Evolutionary conservation across 2,888 invertebrate genomes (phyloP), one percentile per base, ranked within the genome.

Genomic region (Erebia epiphron): DNA sequence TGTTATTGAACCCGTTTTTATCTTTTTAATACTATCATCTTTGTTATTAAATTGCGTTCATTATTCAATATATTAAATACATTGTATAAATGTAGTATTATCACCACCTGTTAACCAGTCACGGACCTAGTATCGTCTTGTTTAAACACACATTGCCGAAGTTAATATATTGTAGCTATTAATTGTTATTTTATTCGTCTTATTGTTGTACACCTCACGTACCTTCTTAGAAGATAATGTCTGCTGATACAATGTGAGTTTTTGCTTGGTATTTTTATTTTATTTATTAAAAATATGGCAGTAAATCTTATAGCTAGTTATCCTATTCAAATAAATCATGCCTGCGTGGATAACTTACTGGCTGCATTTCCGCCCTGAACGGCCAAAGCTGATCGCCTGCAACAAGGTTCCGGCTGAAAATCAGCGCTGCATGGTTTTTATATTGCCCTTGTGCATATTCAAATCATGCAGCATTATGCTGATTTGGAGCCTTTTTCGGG

Each of bases 91-190:
- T 65, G 71, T 68, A 58, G 11, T 65, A 63, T 71, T 67, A 71
- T 73, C 71, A 50, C 69, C 73, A 73, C 69, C 71, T 73, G 73
- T 61, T 50, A 52, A 49, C 68, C 69, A 69, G 67, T 71, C 68
- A 60, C n/a, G 69, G 56, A 65, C 54, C 18, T 18, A 54, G 18
- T 18, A 56, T 52, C 50, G 64, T 68, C 67, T 69, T 67, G 63
- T 67, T 57, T 62, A 70, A 60, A 71, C 60, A 56, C 46, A 35
- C 35, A 43, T 67, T 61, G 69, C 64, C 43, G 43, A 57, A 60
- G 57, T 62, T n/a, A 35, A 43, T 61, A 18, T 26, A 63, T 57
- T 57, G 14, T 64, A 56, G 26, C 60, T 62, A 58, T 43, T 56
- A 54, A 61, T 65, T 66, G 50, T 50, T 73, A 69, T 71, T 67